Evolutionary conservation across 2,797 vertebrate species (phyloP).

Genomic region (Pelochelys cantorii): DNA sequence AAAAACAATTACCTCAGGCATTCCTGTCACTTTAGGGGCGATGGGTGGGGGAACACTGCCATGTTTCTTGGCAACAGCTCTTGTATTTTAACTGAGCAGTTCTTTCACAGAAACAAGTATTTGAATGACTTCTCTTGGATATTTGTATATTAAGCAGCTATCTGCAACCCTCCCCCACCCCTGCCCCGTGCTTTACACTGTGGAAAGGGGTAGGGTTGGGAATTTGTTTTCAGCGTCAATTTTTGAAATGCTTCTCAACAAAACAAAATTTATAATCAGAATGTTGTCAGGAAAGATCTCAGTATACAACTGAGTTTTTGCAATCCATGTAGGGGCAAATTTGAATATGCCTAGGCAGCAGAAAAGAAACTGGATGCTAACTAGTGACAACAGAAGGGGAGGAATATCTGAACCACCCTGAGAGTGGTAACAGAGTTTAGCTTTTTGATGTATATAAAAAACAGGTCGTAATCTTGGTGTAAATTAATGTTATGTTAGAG

Average conservation of each 20-base stretch:
- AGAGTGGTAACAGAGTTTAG: neutral
- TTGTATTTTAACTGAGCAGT: conserved; percentile 32
- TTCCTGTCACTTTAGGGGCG: conserved; percentile 40
- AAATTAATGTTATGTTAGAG: neutral
- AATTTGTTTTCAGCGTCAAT: neutral
- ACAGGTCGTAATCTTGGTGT: neutral
- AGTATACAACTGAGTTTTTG: neutral
- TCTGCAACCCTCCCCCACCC: fast-evolving
- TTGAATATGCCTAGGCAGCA: conserved; percentile 15
- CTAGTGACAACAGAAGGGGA: conserved; percentile 8
- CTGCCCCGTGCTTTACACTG: neutral
- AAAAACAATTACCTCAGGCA: conserved; percentile 65
- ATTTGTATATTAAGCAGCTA: conserved; percentile 26
- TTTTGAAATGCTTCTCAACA: too few relatives aligned
- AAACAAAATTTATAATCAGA: conserved; percentile 34
- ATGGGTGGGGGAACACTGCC: neutral
- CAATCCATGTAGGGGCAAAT: conserved; percentile 25
- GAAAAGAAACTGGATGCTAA: conserved; percentile 4
- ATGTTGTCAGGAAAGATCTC: conserved; percentile 16
- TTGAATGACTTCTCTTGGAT: conserved; percentile 11
- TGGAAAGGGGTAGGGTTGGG: neutral
- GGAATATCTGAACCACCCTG: neutral
- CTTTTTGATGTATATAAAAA: neutral
- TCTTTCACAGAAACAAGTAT: conserved; percentile 27
- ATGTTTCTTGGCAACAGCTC: conserved; percentile 37